A percentile compares a stretch with the other conserved stretches of the same genome.
Evolutionary conservation across 2,113 vertebrate genomes (phyloP).

Genomic region (Tachycineta bicolor): DNA sequence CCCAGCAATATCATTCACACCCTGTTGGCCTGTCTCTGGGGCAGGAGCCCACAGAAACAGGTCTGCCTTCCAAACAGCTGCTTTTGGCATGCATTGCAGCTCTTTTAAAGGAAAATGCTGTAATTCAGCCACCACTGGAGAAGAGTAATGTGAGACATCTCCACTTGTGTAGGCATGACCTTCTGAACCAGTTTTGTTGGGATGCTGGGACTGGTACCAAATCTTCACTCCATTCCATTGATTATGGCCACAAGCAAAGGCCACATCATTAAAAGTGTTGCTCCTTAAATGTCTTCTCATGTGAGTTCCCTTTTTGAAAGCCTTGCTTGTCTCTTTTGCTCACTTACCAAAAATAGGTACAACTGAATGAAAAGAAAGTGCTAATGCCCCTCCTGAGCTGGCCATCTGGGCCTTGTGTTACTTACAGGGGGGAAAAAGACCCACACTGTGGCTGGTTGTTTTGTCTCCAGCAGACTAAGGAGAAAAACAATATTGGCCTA

Average conservation of each 20-base stretch:
- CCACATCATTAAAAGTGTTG: not conserved
- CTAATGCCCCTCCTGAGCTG: not conserved
- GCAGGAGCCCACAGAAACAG: not conserved
- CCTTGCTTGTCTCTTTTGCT: not conserved
- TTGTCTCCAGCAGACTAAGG: not conserved
- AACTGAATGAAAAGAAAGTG: not conserved
- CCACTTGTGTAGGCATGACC: not conserved
- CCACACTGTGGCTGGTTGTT: accelerated
- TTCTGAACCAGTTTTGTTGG: not conserved
- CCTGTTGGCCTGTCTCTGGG: accelerated
- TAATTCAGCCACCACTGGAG: not conserved
- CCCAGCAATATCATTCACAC: not conserved
- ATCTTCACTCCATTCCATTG: not conserved
- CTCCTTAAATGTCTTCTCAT: not conserved
- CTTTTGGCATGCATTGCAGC: not conserved
- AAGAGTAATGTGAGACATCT: not conserved
- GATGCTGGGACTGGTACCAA: not conserved
- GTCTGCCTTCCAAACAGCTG: not conserved
- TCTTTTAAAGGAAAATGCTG: not conserved
- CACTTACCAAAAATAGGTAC: not conserved
- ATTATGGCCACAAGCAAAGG: not conserved
- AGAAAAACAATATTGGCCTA: not conserved
- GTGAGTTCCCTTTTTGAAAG: not conserved
- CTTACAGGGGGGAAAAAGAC: accelerated
- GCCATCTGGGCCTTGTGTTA: accelerated